phyloP scores from a whole-genome alignment of 1,140 invertebrate species.

The Stratiolaelaps scimitus region DNA sequence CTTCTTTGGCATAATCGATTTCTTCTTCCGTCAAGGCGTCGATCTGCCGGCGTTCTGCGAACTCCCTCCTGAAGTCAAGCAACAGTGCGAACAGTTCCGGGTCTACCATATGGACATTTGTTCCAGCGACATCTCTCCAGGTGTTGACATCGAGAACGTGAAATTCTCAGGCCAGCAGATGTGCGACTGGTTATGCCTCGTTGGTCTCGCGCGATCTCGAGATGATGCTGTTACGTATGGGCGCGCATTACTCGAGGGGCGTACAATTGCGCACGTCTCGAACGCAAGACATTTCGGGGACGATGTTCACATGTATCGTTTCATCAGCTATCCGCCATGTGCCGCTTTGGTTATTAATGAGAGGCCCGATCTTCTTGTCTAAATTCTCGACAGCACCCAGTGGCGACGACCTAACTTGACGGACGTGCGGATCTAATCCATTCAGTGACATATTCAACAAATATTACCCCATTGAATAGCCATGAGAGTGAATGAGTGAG shows the following conservation, averaged over 20 bases:
- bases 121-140: conserved; percentile 53
- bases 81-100: conserved; percentile 75
- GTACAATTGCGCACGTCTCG: conserved; percentile 67
- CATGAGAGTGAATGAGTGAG: too few relatives aligned
- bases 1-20: conserved; percentile 44
- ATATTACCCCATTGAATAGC: too few relatives aligned
- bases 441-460: background rate
- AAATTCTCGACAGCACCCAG: background rate
- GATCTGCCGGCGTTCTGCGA: conserved; percentile 53
- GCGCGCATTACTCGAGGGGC: conserved; percentile 62
- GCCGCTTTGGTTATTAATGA: background rate
- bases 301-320: conserved; percentile 44
- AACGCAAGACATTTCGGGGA: conserved; percentile 62
- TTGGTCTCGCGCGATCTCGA: conserved; percentile 58
- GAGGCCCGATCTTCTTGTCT: background rate
- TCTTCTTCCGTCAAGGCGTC: conserved; percentile 13
- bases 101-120: conserved; percentile 70
- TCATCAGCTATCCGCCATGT: conserved; percentile 28
- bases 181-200: conserved; percentile 68
- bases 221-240: conserved; percentile 66
- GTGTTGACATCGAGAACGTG: conserved; percentile 48
- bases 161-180: conserved; percentile 71
- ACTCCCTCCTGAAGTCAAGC: conserved; percentile 58
- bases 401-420: background rate
- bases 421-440: background rate